Evolutionary conservation across 64 coral and sea anemone genomes (phyloP), one percentile per base, ranked within the genome.

Genomic region (Platygyra sinensis): DNA sequence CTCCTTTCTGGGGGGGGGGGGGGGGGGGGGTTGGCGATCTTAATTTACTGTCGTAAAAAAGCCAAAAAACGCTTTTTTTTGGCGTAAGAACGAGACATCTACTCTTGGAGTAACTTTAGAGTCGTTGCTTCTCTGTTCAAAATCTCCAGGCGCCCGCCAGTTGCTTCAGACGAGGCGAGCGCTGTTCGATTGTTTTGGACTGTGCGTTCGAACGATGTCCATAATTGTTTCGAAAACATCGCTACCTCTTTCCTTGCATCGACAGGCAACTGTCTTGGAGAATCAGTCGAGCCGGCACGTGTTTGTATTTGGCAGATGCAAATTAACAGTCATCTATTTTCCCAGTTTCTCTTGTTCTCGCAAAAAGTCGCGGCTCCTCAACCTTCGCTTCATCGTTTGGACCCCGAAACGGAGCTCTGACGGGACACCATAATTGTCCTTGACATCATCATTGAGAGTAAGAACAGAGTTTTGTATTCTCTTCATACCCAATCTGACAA

Each of bases 61-160:
- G 74, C 85, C 79, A 94, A 85, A 72, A 94, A 85, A 72, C 92
- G 87, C 69, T 94, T 94, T 50, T 78, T 94, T 94, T 50, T 78
- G 92, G 14, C 92, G 92, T 16, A 94, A 22, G 38, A 84, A 94
- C 10, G 73, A 52, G 0, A 86, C 72, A 33, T 94, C 72, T 2
- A 69, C 76, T 81, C 86, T 87, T 46, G 92, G 79, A 67, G 87
- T 89, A 52, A 2, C 62, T 8, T 60, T 39, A 72, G 89, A 91
- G 28, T 30, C n/a, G n/a, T 55, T 38, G 31, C 20, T 27, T 16
- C 72, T 75, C 11, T 51, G 15, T 25, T 38, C 15, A 57, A 33
- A 25, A 36, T 74, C n/a, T 71, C 24, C 51, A 57, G 39, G 18
- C 20, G 27, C 30, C 36, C 31, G 28, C 82, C 61, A 36, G 22